These are phyloP conservation scores for Clarias fuscus DNA, from an alignment of 2,797 vertebrate species.

Conservation along the genomic window DNA sequence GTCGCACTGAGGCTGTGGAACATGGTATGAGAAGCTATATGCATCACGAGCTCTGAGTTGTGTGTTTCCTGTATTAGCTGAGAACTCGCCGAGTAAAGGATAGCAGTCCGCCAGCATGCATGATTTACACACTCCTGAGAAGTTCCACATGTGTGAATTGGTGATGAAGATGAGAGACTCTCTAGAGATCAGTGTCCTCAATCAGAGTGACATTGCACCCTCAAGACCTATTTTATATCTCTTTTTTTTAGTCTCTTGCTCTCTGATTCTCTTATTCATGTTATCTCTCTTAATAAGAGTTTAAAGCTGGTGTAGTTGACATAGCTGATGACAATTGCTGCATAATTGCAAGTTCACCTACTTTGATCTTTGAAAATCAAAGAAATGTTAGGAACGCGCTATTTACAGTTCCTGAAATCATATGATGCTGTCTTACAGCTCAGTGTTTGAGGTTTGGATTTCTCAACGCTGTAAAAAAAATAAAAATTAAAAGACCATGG, in stretches of 20 bases:
- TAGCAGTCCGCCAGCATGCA: neutral
- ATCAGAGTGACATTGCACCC: conserved; percentile 38
- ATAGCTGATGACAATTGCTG: neutral
- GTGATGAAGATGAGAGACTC: conserved; percentile 30
- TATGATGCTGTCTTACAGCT: neutral
- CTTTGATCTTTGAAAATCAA: neutral
- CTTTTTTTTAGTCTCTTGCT: neutral
- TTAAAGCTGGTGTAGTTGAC: conserved; percentile 8
- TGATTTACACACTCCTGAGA: conserved; percentile 33
- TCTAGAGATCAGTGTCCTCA: conserved; percentile 43
- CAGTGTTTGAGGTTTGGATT: neutral
- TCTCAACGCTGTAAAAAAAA: too few species aligned
- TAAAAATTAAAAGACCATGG: too few species aligned
- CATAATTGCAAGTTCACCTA: neutral
- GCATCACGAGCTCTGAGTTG: neutral
- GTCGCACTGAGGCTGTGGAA: neutral
- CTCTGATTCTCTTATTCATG: neutral
- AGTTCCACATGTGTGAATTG: conserved; percentile 32
- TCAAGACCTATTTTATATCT: conserved; percentile 39
- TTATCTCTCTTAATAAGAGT: conserved; percentile 30
- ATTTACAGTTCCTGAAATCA: neutral
- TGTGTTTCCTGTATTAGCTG: conserved; percentile 13
- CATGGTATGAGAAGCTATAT: conserved; percentile 4
- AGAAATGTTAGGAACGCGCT: neutral
- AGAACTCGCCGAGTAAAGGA: neutral